phyloP scores from a whole-genome alignment of 2,113 vertebrate species.

The Stomatorhinus ivindoensis region DNA sequence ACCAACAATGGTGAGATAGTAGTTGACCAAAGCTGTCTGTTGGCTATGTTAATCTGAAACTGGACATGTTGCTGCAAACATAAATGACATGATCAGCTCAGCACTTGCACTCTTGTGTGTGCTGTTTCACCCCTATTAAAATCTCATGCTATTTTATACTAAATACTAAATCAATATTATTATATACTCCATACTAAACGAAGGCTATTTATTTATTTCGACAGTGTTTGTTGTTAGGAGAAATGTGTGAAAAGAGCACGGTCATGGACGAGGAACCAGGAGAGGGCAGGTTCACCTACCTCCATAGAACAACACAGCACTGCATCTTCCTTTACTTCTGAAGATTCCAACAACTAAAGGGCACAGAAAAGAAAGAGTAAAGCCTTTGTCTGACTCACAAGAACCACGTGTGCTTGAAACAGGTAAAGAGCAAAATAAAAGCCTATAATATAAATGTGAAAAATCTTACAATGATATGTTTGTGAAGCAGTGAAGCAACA shows the following conservation, averaged over 20 bases:
- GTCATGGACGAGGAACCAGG: background rate
- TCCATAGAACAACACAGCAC: conserved; percentile 98
- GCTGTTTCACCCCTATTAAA: background rate
- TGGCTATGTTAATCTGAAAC: background rate
- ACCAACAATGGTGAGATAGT: background rate
- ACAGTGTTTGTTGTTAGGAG: background rate
- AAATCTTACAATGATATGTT: no score
- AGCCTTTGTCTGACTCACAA: background rate
- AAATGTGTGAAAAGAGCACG: background rate
- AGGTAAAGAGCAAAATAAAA: background rate
- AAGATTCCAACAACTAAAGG: conserved; percentile 82
- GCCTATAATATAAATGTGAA: background rate
- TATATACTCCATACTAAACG: background rate
- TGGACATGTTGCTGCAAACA: background rate
- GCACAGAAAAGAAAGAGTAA: conserved; percentile 32
- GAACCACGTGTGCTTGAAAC: background rate
- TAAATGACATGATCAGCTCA: background rate
- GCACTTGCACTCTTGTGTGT: background rate
- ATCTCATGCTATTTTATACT: conserved; percentile 1
- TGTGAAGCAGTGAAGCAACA: background rate
- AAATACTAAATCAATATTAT: background rate
- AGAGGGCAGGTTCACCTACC: conserved; percentile 57
- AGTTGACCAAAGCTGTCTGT: background rate
- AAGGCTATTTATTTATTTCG: background rate
- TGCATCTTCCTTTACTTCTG: conserved; percentile 90